Percentiles rank a stretch among this genome's conserved stretches.
phyloP scores from a whole-genome alignment of 2,113 vertebrate genomes.

The Dinomys branickii region DNA sequence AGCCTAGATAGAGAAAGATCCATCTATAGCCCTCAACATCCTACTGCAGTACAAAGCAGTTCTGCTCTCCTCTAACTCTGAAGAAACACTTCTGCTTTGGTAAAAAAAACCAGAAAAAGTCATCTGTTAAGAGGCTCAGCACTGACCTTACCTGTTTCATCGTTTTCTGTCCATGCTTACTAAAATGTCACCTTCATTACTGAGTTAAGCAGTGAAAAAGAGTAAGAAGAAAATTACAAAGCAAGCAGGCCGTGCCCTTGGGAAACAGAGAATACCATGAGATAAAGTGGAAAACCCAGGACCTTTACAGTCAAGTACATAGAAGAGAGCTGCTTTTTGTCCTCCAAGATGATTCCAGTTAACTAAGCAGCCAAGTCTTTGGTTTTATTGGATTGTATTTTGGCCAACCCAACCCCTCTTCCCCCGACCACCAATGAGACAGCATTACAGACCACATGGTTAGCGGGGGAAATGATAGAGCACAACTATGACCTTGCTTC shows the following conservation, averaged over 20 bases:
- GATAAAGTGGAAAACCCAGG: constrained; percentile 38
- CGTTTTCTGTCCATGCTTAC: constrained; percentile 53
- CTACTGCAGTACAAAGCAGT: neutral
- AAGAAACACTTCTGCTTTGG: neutral
- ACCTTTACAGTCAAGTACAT: neutral
- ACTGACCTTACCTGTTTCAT: constrained; percentile 24
- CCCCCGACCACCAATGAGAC: neutral
- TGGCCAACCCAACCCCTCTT: neutral
- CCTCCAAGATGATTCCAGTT: constrained; percentile 9
- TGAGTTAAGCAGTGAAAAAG: constrained; percentile 44
- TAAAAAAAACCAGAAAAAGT: neutral
- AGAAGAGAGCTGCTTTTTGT: neutral
- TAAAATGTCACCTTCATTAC: constrained; percentile 15
- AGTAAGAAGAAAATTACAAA: constrained; percentile 52
- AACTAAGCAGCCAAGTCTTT: neutral
- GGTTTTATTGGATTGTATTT: neutral
- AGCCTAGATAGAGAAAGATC: neutral
- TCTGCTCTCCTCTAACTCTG: neutral
- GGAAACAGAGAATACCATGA: neutral
- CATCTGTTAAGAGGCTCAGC: neutral
- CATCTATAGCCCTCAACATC: neutral
- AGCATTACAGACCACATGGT: neutral
- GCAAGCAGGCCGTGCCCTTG: neutral
- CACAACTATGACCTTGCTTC: constrained; percentile 48
- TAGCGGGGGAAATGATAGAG: neutral